Evolutionary conservation across 2,888 invertebrate species (phyloP).

Genomic region (Leptothorax acervorum): DNA sequence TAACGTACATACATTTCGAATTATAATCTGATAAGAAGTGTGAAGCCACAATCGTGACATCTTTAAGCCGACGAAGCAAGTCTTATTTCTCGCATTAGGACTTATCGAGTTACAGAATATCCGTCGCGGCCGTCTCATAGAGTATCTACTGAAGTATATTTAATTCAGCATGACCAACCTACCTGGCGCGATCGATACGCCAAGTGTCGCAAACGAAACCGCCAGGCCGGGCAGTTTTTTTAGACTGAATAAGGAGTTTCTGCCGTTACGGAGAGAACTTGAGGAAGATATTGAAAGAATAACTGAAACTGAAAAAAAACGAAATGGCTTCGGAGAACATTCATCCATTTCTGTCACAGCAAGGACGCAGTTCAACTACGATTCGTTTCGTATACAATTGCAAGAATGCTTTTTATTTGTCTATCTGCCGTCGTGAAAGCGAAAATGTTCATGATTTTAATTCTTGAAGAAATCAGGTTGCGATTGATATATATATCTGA

Average conservation of each 20-base stretch:
- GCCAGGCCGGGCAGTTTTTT: constrained; percentile 26
- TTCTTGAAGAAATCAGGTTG: neutral
- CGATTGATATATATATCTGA: neutral
- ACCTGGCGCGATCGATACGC: constrained; percentile 54
- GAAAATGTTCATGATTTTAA: neutral
- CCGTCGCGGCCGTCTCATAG: constrained; percentile 20
- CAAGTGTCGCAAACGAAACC: constrained; percentile 44
- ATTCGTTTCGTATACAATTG: neutral
- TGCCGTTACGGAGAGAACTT: neutral
- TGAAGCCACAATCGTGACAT: constrained; percentile 36
- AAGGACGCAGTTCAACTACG: neutral
- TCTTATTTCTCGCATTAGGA: constrained; percentile 60
- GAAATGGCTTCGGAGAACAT: neutral
- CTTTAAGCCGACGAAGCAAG: constrained; percentile 50
- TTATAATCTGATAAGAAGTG: constrained; percentile 18
- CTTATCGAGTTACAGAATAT: constrained; percentile 65
- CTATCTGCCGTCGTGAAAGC: neutral
- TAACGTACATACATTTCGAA: neutral
- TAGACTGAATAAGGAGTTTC: neutral
- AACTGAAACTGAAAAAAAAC: neutral
- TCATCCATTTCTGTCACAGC: neutral
- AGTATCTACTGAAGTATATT: constrained; percentile 29
- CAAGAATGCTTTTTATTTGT: neutral
- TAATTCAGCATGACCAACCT: constrained; percentile 51
- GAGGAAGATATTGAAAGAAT: constrained; percentile 16